Evolutionary conservation across 2,888 invertebrate genomes (phyloP).

Genomic region (Sarcophaga variegata): DNA sequence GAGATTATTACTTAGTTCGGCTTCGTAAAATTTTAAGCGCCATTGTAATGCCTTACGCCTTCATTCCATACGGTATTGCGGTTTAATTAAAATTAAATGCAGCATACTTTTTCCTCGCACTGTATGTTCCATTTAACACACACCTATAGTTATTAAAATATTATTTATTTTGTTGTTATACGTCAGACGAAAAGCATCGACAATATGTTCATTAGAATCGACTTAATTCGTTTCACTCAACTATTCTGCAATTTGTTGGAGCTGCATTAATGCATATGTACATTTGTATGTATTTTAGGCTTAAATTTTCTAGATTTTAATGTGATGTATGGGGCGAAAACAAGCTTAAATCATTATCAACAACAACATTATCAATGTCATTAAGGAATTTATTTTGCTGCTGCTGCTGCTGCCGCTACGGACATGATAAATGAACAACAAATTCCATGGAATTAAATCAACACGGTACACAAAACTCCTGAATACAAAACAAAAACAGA

Average conservation of each 20-base stretch:
- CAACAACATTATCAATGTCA: neutral
- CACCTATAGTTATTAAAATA: neutral
- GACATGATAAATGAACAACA: neutral
- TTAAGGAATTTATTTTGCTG: neutral
- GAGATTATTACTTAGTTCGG: no score
- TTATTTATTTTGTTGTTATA: constrained; percentile 23
- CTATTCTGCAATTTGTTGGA: neutral
- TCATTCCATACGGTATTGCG: no score
- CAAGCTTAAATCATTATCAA: constrained; percentile 3
- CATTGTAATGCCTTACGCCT: no score
- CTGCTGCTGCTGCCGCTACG: neutral
- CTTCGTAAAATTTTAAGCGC: no score
- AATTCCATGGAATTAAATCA: constrained; percentile 13
- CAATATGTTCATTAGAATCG: neutral
- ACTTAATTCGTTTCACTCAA: neutral
- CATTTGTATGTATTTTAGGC: neutral
- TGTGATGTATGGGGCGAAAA: neutral
- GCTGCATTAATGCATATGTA: constrained; percentile 13
- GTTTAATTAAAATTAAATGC: no score
- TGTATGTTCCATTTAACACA: neutral
- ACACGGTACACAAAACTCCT: neutral
- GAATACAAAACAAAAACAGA: neutral
- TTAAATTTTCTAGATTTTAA: constrained; percentile 1
- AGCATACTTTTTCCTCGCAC: neutral
- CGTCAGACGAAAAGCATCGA: neutral